phyloP scores from a whole-genome alignment of 2,888 invertebrate species.

The Nephrotoma flavescens region DNA sequence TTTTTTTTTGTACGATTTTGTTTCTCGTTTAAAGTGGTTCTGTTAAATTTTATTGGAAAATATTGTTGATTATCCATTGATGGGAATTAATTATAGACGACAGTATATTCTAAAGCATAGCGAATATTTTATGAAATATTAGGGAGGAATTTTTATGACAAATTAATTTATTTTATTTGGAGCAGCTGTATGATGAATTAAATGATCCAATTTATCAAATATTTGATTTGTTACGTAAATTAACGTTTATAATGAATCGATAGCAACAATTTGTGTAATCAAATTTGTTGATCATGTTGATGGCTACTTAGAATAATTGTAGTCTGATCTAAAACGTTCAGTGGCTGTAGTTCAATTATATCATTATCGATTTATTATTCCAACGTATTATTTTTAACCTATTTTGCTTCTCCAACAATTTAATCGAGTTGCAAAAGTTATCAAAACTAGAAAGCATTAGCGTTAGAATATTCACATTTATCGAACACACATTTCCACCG shows the following conservation, averaged over 20 bases:
- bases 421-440: no score
- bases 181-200: background rate
- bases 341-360: no score
- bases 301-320: background rate
- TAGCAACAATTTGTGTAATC: background rate
- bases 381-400: no score
- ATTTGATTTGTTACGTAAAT: background rate
- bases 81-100: background rate
- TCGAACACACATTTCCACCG: no score
- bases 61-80: background rate
- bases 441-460: no score
- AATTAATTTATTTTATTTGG: background rate
- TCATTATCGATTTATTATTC: no score
- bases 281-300: background rate
- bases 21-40: background rate
- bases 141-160: background rate
- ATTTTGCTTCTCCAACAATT: no score
- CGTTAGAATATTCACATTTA: no score
- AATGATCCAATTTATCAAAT: background rate
- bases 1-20: background rate
- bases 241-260: background rate
- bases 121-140: background rate
- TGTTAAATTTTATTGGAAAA: background rate
- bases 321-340: no score
- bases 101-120: background rate